Evolutionary conservation across 2,888 invertebrate species (phyloP).

Genomic region (Sarcophaga caerulescens): DNA sequence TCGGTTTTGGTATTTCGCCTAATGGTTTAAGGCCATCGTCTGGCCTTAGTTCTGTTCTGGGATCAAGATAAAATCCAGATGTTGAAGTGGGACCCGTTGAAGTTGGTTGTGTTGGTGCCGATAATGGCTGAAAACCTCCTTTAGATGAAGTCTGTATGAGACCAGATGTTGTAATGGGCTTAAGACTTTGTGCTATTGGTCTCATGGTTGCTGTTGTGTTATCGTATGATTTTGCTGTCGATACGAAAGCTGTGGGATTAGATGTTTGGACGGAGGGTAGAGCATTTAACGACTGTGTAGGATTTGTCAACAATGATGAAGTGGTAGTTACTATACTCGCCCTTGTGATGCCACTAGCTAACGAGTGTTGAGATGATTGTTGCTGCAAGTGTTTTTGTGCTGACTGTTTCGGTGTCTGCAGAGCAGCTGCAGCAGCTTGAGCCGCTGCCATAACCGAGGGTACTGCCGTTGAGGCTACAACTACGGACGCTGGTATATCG

Average conservation of each 20-base stretch:
- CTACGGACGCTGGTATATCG: slow-evolving; percentile 77
- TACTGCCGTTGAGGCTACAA: slow-evolving; percentile 73
- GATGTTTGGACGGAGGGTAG: slow-evolving; percentile 24
- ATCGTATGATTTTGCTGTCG: slow-evolving; percentile 65
- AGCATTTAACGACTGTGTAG: slow-evolving; percentile 44
- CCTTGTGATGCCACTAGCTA: slow-evolving; percentile 38
- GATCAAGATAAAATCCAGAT: slow-evolving; percentile 70
- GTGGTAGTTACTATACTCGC: slow-evolving; percentile 37
- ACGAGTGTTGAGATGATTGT: slow-evolving; percentile 31
- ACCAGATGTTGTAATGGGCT: slow-evolving; percentile 41
- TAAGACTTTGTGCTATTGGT: slow-evolving; percentile 58
- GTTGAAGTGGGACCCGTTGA: slow-evolving; percentile 52
- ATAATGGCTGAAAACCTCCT: slow-evolving; percentile 57
- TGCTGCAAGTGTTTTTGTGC: slow-evolving; percentile 53
- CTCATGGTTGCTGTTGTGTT: slow-evolving; percentile 63
- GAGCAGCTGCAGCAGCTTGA: slow-evolving; percentile 70
- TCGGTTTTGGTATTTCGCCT: slow-evolving; percentile 67
- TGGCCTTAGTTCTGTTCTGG: slow-evolving; percentile 71
- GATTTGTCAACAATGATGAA: slow-evolving; percentile 35
- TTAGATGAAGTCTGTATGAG: slow-evolving; percentile 40
- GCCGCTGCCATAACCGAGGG: slow-evolving; percentile 71
- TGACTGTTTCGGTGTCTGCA: slow-evolving; percentile 69
- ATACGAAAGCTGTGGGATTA: slow-evolving; percentile 57
- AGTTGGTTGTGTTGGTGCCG: slow-evolving; percentile 34
- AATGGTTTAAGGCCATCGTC: slow-evolving; percentile 75